Percentiles rank a stretch among this genome's conserved stretches.
Evolutionary conservation across 2,113 vertebrate genomes (phyloP).

Genomic region (Siniperca chuatsi): DNA sequence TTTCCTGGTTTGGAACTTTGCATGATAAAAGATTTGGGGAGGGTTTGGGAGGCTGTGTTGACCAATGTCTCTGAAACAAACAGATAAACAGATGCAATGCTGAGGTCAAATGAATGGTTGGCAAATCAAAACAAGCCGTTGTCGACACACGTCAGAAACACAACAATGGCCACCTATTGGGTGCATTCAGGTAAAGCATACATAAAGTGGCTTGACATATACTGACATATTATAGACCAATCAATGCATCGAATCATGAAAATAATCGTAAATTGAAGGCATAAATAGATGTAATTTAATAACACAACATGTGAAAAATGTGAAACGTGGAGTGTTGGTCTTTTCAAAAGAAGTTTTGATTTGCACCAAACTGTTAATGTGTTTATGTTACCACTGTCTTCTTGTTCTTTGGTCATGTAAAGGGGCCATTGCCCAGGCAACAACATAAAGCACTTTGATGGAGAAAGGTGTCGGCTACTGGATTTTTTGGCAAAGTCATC

Average conservation of each 20-base stretch:
- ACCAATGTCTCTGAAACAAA: conserved; percentile 19
- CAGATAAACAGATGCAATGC: conserved; percentile 1
- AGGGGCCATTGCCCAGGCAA: not conserved
- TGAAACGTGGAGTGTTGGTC: not conserved
- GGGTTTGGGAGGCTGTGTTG: not conserved
- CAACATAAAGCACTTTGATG: no score
- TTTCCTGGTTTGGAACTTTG: not conserved
- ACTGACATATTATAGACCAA: not conserved
- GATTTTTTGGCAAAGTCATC: not conserved
- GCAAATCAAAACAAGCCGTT: not conserved
- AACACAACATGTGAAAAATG: not conserved
- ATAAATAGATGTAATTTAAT: not conserved
- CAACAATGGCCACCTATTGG: not conserved
- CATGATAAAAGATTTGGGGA: not conserved
- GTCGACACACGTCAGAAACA: not conserved
- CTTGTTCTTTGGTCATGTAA: not conserved
- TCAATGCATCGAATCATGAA: not conserved
- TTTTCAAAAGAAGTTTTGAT: no score
- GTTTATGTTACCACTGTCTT: not conserved
- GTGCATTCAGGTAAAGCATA: not conserved
- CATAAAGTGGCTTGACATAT: not conserved
- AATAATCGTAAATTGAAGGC: not conserved
- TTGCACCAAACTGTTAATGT: no score
- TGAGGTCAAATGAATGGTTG: conserved; percentile 6
- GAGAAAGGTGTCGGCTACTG: not conserved